Conservation (phyloP, 2,888 invertebrate genomes). For the Malacosoma neustria region DNA sequence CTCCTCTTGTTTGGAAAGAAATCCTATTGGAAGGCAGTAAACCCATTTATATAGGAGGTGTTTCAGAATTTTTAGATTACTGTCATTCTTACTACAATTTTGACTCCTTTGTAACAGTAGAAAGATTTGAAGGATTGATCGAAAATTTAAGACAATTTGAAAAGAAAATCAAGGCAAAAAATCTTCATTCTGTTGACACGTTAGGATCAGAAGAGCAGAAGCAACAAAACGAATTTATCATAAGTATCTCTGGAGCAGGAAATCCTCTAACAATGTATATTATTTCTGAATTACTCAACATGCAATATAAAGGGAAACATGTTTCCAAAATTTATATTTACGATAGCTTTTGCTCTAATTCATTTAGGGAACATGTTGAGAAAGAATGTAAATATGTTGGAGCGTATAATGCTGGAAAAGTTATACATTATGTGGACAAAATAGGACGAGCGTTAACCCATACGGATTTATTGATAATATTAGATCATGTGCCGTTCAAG, state of each 20-base stretch:
- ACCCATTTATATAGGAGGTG: slow-evolving; percentile 74
- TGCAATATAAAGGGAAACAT: slow-evolving; percentile 23
- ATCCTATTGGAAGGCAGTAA: slow-evolving; percentile 68
- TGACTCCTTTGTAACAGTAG: slow-evolving; percentile 37
- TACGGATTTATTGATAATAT: slow-evolving; percentile 66
- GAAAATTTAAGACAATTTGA: slow-evolving; percentile 37
- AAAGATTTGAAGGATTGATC: slow-evolving; percentile 36
- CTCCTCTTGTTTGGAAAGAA: slow-evolving; percentile 78
- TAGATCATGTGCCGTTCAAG: slow-evolving; percentile 59
- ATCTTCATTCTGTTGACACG: neutral
- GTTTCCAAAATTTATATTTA: slow-evolving; percentile 48
- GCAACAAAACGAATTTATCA: slow-evolving; percentile 21
- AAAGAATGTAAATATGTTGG: slow-evolving; percentile 41
- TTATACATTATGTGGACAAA: slow-evolving; percentile 49
- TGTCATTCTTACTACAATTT: slow-evolving; percentile 74
- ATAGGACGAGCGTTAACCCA: slow-evolving; percentile 57
- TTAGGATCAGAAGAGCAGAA: slow-evolving; percentile 2
- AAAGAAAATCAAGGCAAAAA: slow-evolving; percentile 26
- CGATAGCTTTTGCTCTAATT: slow-evolving; percentile 31
- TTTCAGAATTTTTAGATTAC: slow-evolving; percentile 76
- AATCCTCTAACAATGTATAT: slow-evolving; percentile 41
- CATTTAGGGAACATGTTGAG: slow-evolving; percentile 43
- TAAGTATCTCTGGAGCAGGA: slow-evolving; percentile 51
- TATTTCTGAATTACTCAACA: slow-evolving; percentile 44
- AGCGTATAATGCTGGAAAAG: slow-evolving; percentile 33